Evolutionary conservation across 2,797 vertebrate genomes (phyloP).

Genomic region (Cossypha caffra): DNA sequence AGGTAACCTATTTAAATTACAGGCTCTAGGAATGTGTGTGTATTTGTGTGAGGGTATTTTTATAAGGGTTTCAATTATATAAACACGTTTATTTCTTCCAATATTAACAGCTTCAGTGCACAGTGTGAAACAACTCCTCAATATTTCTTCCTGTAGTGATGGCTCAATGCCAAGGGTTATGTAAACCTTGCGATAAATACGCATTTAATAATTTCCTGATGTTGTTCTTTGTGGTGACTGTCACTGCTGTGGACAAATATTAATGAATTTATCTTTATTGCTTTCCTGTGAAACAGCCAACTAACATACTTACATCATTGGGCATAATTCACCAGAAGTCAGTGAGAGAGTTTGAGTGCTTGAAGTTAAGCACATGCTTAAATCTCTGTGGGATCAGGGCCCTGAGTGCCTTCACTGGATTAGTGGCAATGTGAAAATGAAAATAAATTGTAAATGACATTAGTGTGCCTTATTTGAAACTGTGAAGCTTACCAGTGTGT

Average conservation of each 20-base stretch:
- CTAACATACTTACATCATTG: background rate
- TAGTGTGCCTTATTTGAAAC: background rate
- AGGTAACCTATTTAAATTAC: background rate
- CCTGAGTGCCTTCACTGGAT: background rate
- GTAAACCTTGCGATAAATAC: background rate
- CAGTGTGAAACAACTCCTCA: background rate
- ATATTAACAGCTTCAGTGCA: background rate
- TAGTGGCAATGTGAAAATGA: background rate
- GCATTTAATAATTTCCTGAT: conserved; percentile 42
- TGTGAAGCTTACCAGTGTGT: background rate
- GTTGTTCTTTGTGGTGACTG: background rate
- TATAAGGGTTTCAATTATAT: background rate
- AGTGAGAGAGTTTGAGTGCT: background rate
- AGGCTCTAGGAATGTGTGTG: background rate
- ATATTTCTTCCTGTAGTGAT: background rate
- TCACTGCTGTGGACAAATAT: background rate
- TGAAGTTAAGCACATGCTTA: background rate
- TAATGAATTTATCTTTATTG: conserved; percentile 12
- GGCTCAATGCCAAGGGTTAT: background rate
- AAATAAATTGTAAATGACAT: background rate
- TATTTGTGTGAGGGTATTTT: background rate
- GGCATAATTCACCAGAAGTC: background rate
- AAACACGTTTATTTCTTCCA: background rate
- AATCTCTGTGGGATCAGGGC: background rate
- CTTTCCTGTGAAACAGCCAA: background rate